A percentile compares a stretch with the other conserved stretches of the same genome.
These are phyloP conservation scores for Philereme transversata DNA, from an alignment of 2,888 invertebrate species.

Conservation along the genomic window DNA sequence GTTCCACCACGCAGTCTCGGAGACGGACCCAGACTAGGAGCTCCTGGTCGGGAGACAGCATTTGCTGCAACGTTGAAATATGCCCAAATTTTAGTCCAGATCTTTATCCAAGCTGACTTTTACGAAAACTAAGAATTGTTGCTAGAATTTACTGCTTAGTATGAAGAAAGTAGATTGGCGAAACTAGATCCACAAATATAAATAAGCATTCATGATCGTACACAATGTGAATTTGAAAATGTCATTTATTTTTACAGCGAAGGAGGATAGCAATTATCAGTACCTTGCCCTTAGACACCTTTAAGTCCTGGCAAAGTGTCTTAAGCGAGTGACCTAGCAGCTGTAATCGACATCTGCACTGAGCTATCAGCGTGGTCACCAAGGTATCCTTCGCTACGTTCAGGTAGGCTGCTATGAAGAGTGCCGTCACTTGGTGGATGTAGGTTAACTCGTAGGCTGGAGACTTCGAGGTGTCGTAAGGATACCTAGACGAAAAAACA, in stretches of 20 bases:
- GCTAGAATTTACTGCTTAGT: no score
- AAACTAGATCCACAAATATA: no score
- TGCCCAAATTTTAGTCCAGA: not conserved
- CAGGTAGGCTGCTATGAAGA: slow-evolving; percentile 70
- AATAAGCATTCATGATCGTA: no score
- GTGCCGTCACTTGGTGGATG: slow-evolving; percentile 72
- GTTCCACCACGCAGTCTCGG: slow-evolving; percentile 53
- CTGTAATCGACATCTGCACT: slow-evolving; percentile 72
- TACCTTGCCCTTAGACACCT: slow-evolving; percentile 23
- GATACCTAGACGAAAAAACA: slow-evolving; percentile 63
- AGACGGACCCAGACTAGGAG: slow-evolving; percentile 48
- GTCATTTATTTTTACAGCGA: no score
- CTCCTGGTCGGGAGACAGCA: slow-evolving; percentile 52
- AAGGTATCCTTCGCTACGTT: slow-evolving; percentile 80
- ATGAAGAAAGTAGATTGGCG: no score
- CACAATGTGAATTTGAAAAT: no score
- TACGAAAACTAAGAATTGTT: no score
- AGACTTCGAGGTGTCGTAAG: slow-evolving; percentile 64
- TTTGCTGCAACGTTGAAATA: slow-evolving; percentile 35
- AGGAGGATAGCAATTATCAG: not conserved
- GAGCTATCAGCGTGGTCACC: slow-evolving; percentile 72
- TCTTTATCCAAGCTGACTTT: no score
- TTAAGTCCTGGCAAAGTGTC: slow-evolving; percentile 50
- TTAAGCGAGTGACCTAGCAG: slow-evolving; percentile 67
- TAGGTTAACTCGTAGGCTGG: slow-evolving; percentile 73